Conservation (phyloP, 2,113 vertebrate genomes). For the Natator depressus region DNA sequence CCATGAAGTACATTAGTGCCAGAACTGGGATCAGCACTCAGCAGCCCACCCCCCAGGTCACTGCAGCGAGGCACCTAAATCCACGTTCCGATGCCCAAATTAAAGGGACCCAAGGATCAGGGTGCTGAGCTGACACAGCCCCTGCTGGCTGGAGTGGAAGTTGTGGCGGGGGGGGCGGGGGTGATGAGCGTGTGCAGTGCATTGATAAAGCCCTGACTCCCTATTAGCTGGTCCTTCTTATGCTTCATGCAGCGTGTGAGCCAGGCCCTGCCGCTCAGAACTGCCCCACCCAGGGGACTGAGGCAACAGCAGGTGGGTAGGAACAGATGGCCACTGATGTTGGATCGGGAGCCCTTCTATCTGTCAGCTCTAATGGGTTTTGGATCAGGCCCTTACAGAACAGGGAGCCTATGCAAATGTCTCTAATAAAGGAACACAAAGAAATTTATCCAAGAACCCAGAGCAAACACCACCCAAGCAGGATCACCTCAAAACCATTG, state of each 20-base stretch:
- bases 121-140: background rate
- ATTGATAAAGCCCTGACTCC: too few relatives aligned
- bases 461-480: background rate
- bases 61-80: background rate
- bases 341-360: too few relatives aligned
- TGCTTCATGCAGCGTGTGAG: too few relatives aligned
- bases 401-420: fast-evolving
- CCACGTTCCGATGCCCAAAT: too few relatives aligned
- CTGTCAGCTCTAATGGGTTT: background rate
- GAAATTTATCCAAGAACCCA: background rate
- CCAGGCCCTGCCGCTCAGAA: background rate
- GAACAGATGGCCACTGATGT: background rate
- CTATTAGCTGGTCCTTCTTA: too few relatives aligned
- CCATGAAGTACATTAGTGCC: background rate
- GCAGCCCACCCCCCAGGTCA: background rate
- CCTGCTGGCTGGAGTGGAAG: background rate
- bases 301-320: background rate
- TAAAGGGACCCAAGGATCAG: background rate
- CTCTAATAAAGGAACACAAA: background rate
- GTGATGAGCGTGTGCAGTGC: too few relatives aligned
- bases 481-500: background rate
- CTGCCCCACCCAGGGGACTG: fast-evolving
- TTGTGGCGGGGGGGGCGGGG: too few relatives aligned
- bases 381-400: fast-evolving
- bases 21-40: background rate